phyloP scores from a whole-genome alignment of 2,797 vertebrate genomes.

The Lemur catta region DNA sequence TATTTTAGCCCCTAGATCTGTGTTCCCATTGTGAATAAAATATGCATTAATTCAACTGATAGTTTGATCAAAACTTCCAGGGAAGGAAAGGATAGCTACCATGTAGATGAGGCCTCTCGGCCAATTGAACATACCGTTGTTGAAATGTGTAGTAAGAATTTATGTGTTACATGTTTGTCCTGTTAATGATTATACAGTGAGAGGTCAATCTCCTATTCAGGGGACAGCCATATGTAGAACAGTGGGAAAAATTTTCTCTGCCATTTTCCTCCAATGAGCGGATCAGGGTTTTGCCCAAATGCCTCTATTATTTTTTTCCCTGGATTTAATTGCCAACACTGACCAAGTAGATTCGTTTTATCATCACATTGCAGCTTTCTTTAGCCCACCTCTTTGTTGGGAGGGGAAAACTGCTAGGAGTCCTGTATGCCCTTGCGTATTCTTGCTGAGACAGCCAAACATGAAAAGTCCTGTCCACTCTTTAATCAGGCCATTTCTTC shows the following conservation, averaged over 20 bases:
- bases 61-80: neutral
- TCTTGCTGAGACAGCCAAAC: neutral
- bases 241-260: neutral
- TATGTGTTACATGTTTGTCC: neutral
- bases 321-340: neutral
- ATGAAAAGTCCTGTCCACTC: neutral
- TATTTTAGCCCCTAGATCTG: neutral
- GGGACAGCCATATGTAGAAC: neutral
- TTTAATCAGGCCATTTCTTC: neutral
- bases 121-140: neutral
- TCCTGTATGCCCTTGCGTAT: accelerated
- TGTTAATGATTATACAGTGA: neutral
- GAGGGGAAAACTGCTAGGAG: neutral
- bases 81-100: neutral
- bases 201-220: neutral
- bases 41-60: neutral
- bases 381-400: neutral
- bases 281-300: neutral
- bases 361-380: neutral
- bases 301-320: no score
- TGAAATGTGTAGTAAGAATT: neutral
- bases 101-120: neutral
- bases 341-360: neutral
- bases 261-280: neutral
- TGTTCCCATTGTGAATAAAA: neutral